phyloP scores from a whole-genome alignment of 1,140 invertebrate genomes.

The Drosophila repletoides region DNA sequence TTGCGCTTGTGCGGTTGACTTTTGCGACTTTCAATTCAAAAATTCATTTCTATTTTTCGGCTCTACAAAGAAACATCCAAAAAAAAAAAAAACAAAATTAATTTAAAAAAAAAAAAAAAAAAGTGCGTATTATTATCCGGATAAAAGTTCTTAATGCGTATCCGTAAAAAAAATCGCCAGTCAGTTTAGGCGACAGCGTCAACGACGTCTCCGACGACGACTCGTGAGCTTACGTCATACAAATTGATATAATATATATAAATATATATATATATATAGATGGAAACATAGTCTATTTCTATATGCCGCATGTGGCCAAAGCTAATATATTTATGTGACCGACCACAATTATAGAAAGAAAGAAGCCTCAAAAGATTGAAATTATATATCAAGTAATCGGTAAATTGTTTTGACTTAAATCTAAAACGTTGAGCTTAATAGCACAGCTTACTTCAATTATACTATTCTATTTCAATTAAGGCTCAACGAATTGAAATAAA shows the following conservation, averaged over 20 bases:
- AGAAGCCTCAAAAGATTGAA: too few relatives aligned
- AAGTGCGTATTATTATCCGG: too few relatives aligned
- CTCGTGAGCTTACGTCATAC: conserved; percentile 75
- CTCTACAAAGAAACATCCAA: too few relatives aligned
- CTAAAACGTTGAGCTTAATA: too few relatives aligned
- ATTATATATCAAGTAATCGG: too few relatives aligned
- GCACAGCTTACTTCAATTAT: too few relatives aligned
- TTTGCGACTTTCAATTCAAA: neutral
- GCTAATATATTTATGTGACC: conserved; percentile 48
- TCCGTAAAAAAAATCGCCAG: conserved; percentile 6
- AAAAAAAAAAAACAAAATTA: too few relatives aligned
- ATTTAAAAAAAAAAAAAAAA: neutral
- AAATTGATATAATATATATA: conserved; percentile 42
- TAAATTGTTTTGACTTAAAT: too few relatives aligned
- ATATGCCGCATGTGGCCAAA: conserved; percentile 68
- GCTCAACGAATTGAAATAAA: too few relatives aligned
- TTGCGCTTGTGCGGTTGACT: conserved; percentile 5
- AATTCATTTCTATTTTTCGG: neutral
- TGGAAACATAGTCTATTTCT: conserved; percentile 62
- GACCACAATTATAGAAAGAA: neutral
- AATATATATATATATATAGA: conserved; percentile 17
- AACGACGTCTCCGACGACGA: conserved; percentile 28
- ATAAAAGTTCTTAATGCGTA: too few relatives aligned
- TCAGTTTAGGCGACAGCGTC: conserved; percentile 21
- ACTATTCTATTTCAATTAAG: too few relatives aligned